Conservation (phyloP, 2,113 vertebrate genomes). For the Melanostigma gelatinosum region DNA sequence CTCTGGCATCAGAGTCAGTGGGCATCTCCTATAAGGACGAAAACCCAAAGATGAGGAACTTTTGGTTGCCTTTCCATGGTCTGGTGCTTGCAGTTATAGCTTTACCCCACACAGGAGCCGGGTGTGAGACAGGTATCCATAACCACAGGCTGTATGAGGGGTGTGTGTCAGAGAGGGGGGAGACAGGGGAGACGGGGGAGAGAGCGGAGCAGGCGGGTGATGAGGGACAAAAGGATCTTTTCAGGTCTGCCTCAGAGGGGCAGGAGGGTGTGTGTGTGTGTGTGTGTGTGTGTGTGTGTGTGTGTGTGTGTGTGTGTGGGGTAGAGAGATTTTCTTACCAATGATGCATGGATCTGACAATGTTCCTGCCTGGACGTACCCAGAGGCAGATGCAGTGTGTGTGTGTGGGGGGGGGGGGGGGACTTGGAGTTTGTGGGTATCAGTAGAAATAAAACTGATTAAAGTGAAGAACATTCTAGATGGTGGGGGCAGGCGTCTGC, state of each 20-base stretch:
- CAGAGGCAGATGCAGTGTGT: conserved; percentile 66
- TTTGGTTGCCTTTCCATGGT: conserved; percentile 39
- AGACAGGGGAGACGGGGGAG: not conserved
- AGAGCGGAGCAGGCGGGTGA: conserved; percentile 54
- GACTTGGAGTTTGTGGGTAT: conserved; percentile 2
- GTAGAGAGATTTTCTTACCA: conserved; percentile 82
- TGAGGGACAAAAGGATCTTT: conserved; percentile 84
- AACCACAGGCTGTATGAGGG: conserved; percentile 67
- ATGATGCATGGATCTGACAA: conserved; percentile 85
- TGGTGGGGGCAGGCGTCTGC: conserved; percentile 4
- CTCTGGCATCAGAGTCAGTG: conserved; percentile 48
- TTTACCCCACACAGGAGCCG: conserved; percentile 57
- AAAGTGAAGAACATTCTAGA: conserved; percentile 16
- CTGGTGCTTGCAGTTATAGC: conserved; percentile 66
- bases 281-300: too few relatives aligned
- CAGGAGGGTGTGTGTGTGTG: conserved; percentile 29
- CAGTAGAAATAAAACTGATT: conserved; percentile 37
- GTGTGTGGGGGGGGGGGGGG: conserved; percentile 28
- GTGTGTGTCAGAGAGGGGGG: conserved; percentile 50
- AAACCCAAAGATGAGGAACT: conserved; percentile 40
- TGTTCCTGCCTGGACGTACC: conserved; percentile 73
- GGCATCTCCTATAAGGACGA: conserved; percentile 40
- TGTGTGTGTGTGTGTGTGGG: not conserved
- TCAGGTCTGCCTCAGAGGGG: conserved; percentile 75
- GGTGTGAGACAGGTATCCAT: conserved; percentile 75